A percentile compares a stretch with the other conserved stretches of the same genome.
phyloP scores from a whole-genome alignment of 2,797 vertebrate genomes.

The Muscicapa striata region DNA sequence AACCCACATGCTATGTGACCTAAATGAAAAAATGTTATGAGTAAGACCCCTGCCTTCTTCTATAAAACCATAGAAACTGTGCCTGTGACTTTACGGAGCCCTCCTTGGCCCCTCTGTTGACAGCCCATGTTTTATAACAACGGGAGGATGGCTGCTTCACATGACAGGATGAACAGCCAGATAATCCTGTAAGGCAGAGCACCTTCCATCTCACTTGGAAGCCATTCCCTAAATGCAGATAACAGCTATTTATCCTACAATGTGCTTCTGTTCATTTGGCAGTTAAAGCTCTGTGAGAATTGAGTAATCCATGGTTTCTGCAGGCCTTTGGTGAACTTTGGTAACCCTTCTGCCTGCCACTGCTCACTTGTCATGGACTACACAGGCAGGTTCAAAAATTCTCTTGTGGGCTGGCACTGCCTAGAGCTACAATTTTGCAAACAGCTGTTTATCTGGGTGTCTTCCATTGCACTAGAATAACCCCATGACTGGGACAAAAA shows the following conservation, averaged over 20 bases:
- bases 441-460: constrained; percentile 37
- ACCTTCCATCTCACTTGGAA: constrained; percentile 41
- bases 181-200: neutral
- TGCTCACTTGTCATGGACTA: neutral
- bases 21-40: neutral
- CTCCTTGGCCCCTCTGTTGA: neutral
- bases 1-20: neutral
- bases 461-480: constrained; percentile 30
- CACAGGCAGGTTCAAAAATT: constrained; percentile 2
- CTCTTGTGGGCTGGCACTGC: constrained; percentile 23
- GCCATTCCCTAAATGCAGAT: constrained; percentile 18
- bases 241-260: constrained; percentile 19
- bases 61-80: neutral
- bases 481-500: constrained; percentile 3
- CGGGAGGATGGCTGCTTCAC: neutral
- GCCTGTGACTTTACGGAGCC: neutral
- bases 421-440: constrained; percentile 32
- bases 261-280: neutral
- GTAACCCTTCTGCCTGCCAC: constrained; percentile 38
- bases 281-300: neutral
- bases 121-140: constrained; percentile 3
- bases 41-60: neutral
- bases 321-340: constrained; percentile 16
- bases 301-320: constrained; percentile 5
- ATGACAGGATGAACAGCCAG: neutral